Percentiles rank a stretch among this genome's conserved stretches.
These are phyloP conservation scores for Dromius quadrimaculatus DNA, from an alignment of 2,888 invertebrate genomes.

Conservation along the genomic window DNA sequence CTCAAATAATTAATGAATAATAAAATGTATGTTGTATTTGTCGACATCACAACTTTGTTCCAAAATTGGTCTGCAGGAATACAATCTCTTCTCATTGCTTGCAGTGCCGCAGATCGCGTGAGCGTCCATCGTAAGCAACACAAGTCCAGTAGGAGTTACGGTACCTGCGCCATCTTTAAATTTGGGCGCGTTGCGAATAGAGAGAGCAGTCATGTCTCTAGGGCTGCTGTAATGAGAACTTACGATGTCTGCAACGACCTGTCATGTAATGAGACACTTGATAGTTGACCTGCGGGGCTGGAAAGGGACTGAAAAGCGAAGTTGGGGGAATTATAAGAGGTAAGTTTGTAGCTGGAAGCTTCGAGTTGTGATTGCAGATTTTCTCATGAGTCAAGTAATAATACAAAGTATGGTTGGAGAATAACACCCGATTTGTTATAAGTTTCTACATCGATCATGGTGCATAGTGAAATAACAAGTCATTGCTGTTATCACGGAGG, in stretches of 20 bases:
- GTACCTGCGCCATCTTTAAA: constrained; percentile 46
- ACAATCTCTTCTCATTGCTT: constrained; percentile 14
- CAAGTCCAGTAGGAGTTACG: constrained; percentile 44
- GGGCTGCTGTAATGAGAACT: constrained; percentile 41
- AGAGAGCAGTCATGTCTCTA: neutral
- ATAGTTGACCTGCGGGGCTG: constrained; percentile 27
- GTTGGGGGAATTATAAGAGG: constrained; percentile 1
- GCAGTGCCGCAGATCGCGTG: constrained; percentile 3
- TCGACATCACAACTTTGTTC: neutral
- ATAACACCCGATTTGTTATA: too few species aligned
- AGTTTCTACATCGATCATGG: too few species aligned
- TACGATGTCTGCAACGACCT: constrained; percentile 17
- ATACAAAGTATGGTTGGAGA: too few species aligned
- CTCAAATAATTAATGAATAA: too few species aligned
- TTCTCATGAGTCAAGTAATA: too few species aligned
- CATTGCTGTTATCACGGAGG: too few species aligned
- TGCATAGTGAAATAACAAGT: too few species aligned
- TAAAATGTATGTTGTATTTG: too few species aligned
- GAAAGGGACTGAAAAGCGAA: neutral
- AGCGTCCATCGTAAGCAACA: constrained; percentile 24
- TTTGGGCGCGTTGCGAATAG: constrained; percentile 24
- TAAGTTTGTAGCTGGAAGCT: too few species aligned
- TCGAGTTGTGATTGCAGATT: too few species aligned
- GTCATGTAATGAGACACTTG: constrained; percentile 47
- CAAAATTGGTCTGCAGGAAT: neutral